A percentile compares a stretch with the other conserved stretches of the same genome.
These are phyloP conservation scores for Alcedo atthis DNA, from an alignment of 2,797 vertebrate species.

Conservation along the genomic window DNA sequence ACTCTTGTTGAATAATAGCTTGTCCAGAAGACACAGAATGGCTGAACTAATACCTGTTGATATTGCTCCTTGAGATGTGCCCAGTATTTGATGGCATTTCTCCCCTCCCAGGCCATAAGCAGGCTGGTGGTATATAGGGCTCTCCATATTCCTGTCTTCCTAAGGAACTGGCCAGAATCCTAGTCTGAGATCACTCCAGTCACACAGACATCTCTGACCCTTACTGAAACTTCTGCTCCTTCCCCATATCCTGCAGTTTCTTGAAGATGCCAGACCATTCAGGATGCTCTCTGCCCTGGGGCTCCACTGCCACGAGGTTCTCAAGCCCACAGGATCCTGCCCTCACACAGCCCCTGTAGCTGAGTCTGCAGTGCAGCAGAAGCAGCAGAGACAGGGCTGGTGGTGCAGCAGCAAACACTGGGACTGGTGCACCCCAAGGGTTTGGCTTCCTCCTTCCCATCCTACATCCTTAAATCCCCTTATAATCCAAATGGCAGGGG, in stretches of 20 bases:
- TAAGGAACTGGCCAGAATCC: background rate
- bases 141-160: background rate
- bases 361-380: background rate
- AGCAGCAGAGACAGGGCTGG: background rate
- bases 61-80: background rate
- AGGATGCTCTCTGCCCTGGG: background rate
- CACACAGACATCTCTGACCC: background rate
- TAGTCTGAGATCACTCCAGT: background rate
- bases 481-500: background rate
- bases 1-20: background rate
- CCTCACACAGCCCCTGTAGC: background rate
- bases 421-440: background rate
- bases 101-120: fast-evolving
- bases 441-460: background rate
- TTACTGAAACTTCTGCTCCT: background rate
- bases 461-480: background rate
- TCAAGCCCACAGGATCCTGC: background rate
- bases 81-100: background rate
- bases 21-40: background rate
- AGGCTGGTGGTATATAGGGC: background rate
- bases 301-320: background rate
- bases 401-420: background rate
- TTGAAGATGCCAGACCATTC: background rate
- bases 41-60: background rate
- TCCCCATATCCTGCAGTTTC: background rate